These are phyloP conservation scores for Dasyurus viverrinus DNA, from an alignment of 2,113 vertebrate genomes.

Conservation along the genomic window DNA sequence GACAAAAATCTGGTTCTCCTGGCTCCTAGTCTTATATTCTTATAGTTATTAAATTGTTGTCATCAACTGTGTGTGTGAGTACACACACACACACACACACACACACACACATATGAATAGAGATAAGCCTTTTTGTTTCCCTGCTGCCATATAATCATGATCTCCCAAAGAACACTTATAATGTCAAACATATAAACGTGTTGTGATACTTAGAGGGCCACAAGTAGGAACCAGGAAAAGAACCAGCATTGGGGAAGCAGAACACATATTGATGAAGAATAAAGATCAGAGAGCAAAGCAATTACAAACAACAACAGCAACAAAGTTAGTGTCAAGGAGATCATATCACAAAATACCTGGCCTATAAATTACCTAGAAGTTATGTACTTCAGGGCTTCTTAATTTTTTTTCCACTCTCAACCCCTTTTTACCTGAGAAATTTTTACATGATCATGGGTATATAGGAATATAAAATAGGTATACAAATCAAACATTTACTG, in stretches of 20 bases:
- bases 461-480: too few relatives aligned
- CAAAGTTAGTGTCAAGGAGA: not conserved
- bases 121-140: not conserved
- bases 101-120: not conserved
- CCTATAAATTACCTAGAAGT: not conserved
- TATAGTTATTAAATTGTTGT: not conserved
- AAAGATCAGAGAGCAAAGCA: not conserved
- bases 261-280: not conserved
- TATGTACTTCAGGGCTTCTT: too few relatives aligned
- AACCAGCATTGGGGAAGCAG: not conserved
- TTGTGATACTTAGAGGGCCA: not conserved
- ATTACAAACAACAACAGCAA: not conserved
- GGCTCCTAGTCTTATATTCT: too few relatives aligned
- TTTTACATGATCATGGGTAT: too few relatives aligned
- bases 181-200: not conserved
- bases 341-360: not conserved
- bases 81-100: too few relatives aligned
- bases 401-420: too few relatives aligned
- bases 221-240: not conserved
- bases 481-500: too few relatives aligned
- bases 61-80: not conserved
- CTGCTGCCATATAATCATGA: not conserved
- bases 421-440: too few relatives aligned
- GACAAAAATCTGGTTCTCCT: too few relatives aligned
- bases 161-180: not conserved